These are phyloP conservation scores for Chaetodon auriga DNA, from an alignment of 2,113 vertebrate genomes.

Conservation along the genomic window DNA sequence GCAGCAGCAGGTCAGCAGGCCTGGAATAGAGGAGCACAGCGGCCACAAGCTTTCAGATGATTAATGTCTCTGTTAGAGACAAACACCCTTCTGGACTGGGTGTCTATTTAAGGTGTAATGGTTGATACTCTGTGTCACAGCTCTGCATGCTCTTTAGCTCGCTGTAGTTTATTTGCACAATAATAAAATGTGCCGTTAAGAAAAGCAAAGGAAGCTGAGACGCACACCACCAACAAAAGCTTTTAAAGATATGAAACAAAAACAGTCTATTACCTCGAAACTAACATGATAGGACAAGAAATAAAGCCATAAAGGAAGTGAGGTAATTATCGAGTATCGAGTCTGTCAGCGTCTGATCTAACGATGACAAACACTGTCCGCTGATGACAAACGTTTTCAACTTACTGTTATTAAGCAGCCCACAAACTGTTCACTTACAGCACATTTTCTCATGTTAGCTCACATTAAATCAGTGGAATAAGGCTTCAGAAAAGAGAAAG, in stretches of 20 bases:
- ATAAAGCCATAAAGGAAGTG: not conserved
- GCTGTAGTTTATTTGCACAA: not conserved
- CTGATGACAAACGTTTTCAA: too few relatives aligned
- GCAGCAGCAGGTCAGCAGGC: not conserved
- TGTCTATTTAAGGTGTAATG: not conserved
- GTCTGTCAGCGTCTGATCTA: not conserved
- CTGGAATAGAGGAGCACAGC: conserved; percentile 18
- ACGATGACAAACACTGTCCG: not conserved
- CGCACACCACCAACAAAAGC: not conserved
- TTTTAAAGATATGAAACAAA: too few relatives aligned
- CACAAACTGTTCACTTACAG: not conserved
- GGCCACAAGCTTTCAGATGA: conserved; percentile 26
- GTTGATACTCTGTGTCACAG: not conserved
- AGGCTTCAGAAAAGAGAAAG: not conserved
- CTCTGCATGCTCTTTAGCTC: not conserved
- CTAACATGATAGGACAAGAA: not conserved
- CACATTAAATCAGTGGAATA: not conserved
- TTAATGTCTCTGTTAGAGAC: not conserved
- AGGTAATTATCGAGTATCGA: not conserved
- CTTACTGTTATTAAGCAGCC: not conserved
- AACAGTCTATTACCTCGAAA: not conserved
- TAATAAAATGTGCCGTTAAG: conserved; percentile 2
- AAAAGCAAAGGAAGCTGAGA: conserved; percentile 1
- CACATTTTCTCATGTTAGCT: not conserved
- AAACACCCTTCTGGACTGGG: not conserved